Percentiles rank a stretch among this genome's conserved stretches.
phyloP scores from a whole-genome alignment of 2,113 vertebrate genomes.

The Crotophaga sulcirostris region DNA sequence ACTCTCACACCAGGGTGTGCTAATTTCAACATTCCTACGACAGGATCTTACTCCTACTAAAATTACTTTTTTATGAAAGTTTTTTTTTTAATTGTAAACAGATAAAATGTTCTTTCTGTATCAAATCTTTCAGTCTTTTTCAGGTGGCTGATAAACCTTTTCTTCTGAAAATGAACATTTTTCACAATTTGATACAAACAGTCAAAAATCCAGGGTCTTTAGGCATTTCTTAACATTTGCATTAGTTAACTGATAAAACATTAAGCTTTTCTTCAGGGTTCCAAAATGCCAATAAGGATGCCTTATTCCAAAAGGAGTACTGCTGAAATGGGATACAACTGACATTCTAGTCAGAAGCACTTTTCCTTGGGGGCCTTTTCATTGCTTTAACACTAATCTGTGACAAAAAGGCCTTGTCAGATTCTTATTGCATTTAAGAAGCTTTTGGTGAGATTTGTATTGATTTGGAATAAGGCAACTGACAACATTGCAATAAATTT shows the following conservation, averaged over 20 bases:
- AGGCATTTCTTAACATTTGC: constrained; percentile 7
- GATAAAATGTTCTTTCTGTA: not conserved
- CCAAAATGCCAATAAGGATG: constrained; percentile 56
- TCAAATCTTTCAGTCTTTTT: not conserved
- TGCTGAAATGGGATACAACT: constrained; percentile 46
- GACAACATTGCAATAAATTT: constrained; percentile 86
- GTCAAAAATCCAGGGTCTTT: not conserved
- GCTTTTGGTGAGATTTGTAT: constrained; percentile 84
- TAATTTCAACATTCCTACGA: not conserved
- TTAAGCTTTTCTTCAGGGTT: not conserved
- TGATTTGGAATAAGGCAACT: constrained; percentile 80
- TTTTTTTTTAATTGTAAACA: constrained; percentile 8
- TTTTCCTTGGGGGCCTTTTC: constrained; percentile 74
- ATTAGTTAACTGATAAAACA: constrained; percentile 3
- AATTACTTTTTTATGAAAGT: not conserved
- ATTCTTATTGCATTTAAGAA: constrained; percentile 80
- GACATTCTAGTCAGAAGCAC: constrained; percentile 52
- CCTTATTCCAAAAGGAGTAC: not conserved
- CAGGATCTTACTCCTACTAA: not conserved
- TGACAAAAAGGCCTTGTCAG: constrained; percentile 80
- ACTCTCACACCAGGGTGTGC: not conserved
- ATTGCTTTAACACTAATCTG: constrained; percentile 80
- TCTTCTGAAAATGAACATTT: not conserved
- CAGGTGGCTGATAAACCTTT: not conserved
- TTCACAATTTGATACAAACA: not conserved